Evolutionary conservation across 92 coral and sea anemone genomes (phyloP).

Genomic region (Parazoanthus darwini): DNA sequence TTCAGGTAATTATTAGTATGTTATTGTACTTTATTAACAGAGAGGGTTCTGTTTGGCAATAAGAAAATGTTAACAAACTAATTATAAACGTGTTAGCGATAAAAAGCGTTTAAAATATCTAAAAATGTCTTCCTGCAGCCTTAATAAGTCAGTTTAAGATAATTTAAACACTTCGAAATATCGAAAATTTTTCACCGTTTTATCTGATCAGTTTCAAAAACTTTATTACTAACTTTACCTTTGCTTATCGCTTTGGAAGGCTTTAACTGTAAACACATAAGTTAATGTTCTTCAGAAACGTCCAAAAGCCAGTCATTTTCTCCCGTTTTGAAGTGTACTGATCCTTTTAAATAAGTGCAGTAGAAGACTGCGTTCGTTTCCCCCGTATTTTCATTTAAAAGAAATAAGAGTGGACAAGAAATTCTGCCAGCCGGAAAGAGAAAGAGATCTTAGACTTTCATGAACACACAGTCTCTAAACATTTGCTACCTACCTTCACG

Average conservation of each 20-base stretch:
- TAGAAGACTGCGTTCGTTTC: background rate
- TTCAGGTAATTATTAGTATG: conserved; percentile 61
- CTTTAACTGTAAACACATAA: no score
- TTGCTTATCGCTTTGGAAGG: background rate
- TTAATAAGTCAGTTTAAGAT: no score
- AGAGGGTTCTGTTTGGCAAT: background rate
- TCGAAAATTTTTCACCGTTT: no score
- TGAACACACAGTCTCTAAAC: background rate
- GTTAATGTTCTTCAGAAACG: no score
- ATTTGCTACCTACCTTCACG: background rate
- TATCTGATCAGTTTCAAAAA: no score
- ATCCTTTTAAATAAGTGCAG: background rate
- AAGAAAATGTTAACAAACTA: background rate
- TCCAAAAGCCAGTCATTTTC: background rate
- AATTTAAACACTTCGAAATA: no score
- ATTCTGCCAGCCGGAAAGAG: background rate
- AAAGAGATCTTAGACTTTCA: background rate
- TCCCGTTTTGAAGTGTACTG: background rate
- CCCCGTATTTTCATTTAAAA: background rate
- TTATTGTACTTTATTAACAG: background rate
- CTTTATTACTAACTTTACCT: no score
- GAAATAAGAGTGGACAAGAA: background rate
- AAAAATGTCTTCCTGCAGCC: no score
- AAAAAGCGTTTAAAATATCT: no score
- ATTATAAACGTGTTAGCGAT: no score